Percentiles rank a stretch among this genome's conserved stretches.
phyloP scores from a whole-genome alignment of 2,797 vertebrate species.

The Ctenopoma multispine region DNA sequence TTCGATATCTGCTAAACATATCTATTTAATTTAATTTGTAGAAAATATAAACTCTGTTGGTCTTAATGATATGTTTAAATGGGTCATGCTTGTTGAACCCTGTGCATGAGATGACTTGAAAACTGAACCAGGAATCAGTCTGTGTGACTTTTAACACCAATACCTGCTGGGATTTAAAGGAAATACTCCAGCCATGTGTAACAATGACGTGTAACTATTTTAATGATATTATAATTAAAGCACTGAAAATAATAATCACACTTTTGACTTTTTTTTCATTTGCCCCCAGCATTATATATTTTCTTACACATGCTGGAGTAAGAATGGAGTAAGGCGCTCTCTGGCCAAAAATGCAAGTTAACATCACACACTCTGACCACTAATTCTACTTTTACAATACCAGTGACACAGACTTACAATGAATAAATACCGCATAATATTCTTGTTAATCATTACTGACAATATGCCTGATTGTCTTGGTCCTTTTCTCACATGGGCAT shows the following conservation, averaged over 20 bases:
- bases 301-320: constrained; percentile 63
- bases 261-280: constrained; percentile 42
- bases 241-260: constrained; percentile 65
- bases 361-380: constrained; percentile 79
- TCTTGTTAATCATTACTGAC: constrained; percentile 77
- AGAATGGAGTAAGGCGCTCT: constrained; percentile 81
- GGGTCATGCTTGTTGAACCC: constrained; percentile 65
- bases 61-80: constrained; percentile 67
- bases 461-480: constrained; percentile 84
- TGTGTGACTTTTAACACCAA: constrained; percentile 38
- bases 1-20: constrained; percentile 73
- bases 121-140: constrained; percentile 48
- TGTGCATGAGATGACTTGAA: constrained; percentile 71
- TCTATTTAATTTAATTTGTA: constrained; percentile 74
- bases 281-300: constrained; percentile 65
- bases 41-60: constrained; percentile 83
- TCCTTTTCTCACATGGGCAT: constrained; percentile 69
- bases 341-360: constrained; percentile 78
- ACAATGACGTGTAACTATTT: constrained; percentile 44
- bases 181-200: constrained; percentile 54
- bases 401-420: constrained; percentile 79
- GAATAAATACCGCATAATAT: constrained; percentile 79
- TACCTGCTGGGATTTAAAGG: constrained; percentile 61
- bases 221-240: constrained; percentile 63
- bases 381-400: constrained; percentile 80